Conservation (phyloP, 2,113 vertebrate genomes). For the Gadus chalcogrammus region DNA sequence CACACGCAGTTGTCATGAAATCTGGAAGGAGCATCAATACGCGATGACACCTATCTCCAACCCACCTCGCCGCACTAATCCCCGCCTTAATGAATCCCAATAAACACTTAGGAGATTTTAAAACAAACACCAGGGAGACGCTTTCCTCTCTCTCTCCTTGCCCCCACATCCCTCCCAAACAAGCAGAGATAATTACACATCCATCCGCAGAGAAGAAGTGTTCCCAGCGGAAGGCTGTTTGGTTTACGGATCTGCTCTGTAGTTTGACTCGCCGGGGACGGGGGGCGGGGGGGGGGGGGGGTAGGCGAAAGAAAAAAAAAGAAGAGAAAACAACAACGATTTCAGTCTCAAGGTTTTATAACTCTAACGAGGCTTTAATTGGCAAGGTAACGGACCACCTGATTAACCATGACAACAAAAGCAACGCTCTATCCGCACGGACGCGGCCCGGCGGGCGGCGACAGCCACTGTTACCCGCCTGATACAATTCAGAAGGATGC, state of each 20-base stretch:
- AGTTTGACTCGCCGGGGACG: conserved; percentile 84
- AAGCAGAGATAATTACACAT: conserved; percentile 75
- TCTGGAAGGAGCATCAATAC: not conserved
- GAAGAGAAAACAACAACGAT: too few species aligned
- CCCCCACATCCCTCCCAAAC: conserved; percentile 45
- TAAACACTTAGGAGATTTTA: conserved; percentile 63
- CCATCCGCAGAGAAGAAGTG: conserved; percentile 65
- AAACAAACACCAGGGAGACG: conserved; percentile 69
- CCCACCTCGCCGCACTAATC: conserved; percentile 25
- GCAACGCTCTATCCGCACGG: conserved; percentile 24
- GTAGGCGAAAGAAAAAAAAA: too few species aligned
- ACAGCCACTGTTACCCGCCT: too few species aligned
- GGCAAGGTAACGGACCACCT: conserved; percentile 94
- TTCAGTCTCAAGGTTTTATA: conserved; percentile 86
- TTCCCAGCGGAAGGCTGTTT: conserved; percentile 71
- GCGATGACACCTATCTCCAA: not conserved
- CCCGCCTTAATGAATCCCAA: conserved; percentile 58
- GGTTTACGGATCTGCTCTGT: conserved; percentile 74
- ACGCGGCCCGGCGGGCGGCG: too few species aligned
- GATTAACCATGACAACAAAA: conserved; percentile 85
- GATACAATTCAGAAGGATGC: too few species aligned
- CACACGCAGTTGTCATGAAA: too few species aligned
- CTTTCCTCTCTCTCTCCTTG: conserved; percentile 54
- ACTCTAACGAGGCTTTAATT: conserved; percentile 96
- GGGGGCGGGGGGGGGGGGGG: conserved; percentile 15